Conservation (phyloP, 2,113 vertebrate genomes). For the Crotalus viridis region DNA sequence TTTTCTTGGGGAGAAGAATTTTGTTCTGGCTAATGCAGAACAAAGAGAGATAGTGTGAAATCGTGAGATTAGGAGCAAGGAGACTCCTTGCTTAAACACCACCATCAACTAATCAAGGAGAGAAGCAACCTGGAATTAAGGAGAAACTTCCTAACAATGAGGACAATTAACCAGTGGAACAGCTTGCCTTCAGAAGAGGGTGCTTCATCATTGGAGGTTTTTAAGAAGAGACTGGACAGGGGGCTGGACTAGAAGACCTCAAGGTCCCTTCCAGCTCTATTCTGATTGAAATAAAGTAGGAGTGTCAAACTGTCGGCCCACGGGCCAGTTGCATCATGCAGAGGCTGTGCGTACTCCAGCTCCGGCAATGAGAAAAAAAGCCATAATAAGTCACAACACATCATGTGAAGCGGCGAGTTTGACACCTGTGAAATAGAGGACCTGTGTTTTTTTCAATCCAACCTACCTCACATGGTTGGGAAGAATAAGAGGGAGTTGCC, state of each 20-base stretch:
- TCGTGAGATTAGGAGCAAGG: background rate
- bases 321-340: too few relatives aligned
- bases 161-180: too few relatives aligned
- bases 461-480: background rate
- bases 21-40: background rate
- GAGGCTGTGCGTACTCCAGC: too few relatives aligned
- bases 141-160: too few relatives aligned
- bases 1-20: background rate
- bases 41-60: background rate
- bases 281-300: background rate
- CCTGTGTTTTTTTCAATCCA: background rate
- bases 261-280: background rate
- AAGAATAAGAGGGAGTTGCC: background rate
- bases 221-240: too few relatives aligned
- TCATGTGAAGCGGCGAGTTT: too few relatives aligned
- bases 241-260: background rate
- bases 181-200: too few relatives aligned
- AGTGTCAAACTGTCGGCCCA: too few relatives aligned
- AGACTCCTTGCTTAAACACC: background rate
- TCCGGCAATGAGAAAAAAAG: too few relatives aligned
- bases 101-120: background rate
- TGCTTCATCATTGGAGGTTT: too few relatives aligned
- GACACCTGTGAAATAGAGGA: background rate
- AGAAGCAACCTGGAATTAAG: too few relatives aligned
- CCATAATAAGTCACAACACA: rapidly evolving